Evolutionary conservation across 2,797 vertebrate genomes (phyloP).

Genomic region (Enteromius unitaeniatus): DNA sequence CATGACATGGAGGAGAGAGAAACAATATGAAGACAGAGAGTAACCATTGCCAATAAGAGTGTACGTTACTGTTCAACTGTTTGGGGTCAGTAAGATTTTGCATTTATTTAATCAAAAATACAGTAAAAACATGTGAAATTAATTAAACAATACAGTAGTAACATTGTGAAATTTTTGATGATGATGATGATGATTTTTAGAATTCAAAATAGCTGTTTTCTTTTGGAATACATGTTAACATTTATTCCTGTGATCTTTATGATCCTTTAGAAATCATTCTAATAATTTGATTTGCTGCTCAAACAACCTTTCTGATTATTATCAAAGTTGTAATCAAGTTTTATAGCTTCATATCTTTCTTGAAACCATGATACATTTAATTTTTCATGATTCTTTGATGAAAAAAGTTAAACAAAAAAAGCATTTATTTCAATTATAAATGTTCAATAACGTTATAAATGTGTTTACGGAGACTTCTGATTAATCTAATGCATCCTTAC

Average conservation of each 20-base stretch:
- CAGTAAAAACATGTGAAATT: too few relatives aligned
- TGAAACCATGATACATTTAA: background rate
- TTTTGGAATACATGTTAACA: background rate
- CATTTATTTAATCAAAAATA: background rate
- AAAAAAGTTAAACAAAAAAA: background rate
- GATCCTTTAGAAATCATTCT: background rate
- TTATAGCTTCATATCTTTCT: background rate
- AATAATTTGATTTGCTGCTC: background rate
- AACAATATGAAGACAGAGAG: background rate
- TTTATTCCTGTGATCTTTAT: too few relatives aligned
- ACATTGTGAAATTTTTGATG: background rate
- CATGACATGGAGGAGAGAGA: conserved; percentile 24
- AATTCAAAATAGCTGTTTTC: background rate
- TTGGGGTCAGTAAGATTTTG: background rate
- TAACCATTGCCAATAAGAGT: background rate
- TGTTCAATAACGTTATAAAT: background rate
- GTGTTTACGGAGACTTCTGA: background rate
- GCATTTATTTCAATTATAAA: background rate
- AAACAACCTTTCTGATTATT: background rate
- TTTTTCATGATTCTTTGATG: background rate
- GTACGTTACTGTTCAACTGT: background rate
- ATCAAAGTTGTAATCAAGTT: background rate
- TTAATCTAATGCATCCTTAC: background rate
- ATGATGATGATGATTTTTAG: too few relatives aligned
- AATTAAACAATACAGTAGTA: too few relatives aligned